Evolutionary conservation across 2,113 vertebrate genomes (phyloP).

Genomic region (Rhinogobius similis): DNA sequence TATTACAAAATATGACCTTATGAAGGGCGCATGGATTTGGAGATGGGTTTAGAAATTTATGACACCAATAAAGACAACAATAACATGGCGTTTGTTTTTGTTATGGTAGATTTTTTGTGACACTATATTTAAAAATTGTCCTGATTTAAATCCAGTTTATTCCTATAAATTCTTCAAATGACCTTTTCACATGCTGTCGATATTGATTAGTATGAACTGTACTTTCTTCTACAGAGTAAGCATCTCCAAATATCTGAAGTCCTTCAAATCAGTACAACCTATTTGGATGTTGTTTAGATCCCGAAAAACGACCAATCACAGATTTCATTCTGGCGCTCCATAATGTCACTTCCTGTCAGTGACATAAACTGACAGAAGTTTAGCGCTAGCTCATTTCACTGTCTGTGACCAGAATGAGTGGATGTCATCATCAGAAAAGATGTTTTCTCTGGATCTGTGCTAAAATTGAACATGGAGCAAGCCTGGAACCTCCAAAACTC

Average conservation of each 20-base stretch:
- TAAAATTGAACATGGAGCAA: too few relatives aligned
- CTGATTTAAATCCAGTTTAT: neutral
- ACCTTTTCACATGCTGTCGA: neutral
- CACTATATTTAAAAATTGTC: neutral
- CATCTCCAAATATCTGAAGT: neutral
- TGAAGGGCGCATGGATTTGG: neutral
- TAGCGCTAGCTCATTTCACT: too few relatives aligned
- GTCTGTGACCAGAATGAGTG: too few relatives aligned
- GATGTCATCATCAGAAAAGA: too few relatives aligned
- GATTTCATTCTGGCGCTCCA: too few relatives aligned
- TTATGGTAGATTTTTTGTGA: neutral
- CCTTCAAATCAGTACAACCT: too few relatives aligned
- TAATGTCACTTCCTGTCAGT: too few relatives aligned
- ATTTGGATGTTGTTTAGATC: too few relatives aligned
- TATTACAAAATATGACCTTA: neutral
- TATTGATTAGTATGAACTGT: neutral
- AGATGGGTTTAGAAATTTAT: neutral
- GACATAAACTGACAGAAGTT: too few relatives aligned
- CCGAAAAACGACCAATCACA: too few relatives aligned
- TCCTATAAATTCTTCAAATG: neutral
- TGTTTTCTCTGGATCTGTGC: too few relatives aligned
- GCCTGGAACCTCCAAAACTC: too few relatives aligned
- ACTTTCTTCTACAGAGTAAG: neutral
- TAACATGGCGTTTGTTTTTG: neutral
- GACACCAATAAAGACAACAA: neutral